Percentiles rank a stretch among this genome's conserved stretches.
Conservation (phyloP, 2,888 invertebrate species). For the Adineta ricciae region DNA sequence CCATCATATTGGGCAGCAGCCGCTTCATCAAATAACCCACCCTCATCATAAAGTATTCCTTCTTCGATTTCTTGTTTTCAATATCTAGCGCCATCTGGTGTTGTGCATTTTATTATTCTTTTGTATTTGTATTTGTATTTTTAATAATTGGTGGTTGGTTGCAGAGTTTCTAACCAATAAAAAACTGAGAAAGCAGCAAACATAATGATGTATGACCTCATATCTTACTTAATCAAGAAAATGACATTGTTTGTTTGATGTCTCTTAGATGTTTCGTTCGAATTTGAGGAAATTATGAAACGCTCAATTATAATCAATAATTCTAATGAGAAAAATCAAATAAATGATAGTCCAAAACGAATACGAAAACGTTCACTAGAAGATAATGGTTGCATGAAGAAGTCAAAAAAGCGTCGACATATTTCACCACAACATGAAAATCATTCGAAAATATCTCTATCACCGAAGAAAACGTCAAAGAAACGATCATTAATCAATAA, state of each 20-base stretch:
- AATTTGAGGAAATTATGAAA: not conserved
- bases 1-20: not conserved
- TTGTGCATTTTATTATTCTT: not conserved
- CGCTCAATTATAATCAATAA: not conserved
- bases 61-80: not conserved
- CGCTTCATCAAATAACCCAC: not conserved
- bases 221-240: not conserved
- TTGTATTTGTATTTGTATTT: not conserved
- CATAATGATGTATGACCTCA: not conserved
- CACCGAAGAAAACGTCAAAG: not conserved
- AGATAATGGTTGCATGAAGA: not conserved
- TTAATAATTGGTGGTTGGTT: not conserved
- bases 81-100: not conserved
- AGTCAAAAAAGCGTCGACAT: not conserved
- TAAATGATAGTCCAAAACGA: not conserved
- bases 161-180: not conserved
- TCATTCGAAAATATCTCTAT: not conserved
- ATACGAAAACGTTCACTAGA: not conserved
- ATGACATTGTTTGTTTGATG: not conserved
- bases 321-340: not conserved
- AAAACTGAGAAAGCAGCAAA: not conserved
- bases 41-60: not conserved
- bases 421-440: not conserved
- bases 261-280: not conserved
- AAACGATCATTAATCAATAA: not conserved